phyloP scores from a whole-genome alignment of 2,113 vertebrate species.

The Blennius ocellaris region DNA sequence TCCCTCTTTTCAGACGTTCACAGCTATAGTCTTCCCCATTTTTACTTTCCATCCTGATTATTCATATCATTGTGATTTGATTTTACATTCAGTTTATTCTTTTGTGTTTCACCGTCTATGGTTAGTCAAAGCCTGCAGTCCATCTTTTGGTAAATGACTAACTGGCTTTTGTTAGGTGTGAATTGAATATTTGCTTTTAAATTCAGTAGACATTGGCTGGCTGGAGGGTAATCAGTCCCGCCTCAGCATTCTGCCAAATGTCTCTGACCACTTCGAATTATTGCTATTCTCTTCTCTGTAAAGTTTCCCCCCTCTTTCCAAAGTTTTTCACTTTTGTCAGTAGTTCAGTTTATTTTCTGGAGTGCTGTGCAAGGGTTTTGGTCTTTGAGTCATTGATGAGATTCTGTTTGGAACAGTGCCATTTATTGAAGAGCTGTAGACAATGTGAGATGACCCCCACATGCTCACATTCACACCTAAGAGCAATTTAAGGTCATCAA shows the following conservation, averaged over 20 bases:
- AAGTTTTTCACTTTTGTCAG: constrained; percentile 22
- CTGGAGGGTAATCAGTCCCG: constrained; percentile 34
- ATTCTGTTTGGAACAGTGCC: constrained; percentile 42
- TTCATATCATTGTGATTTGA: constrained; percentile 33
- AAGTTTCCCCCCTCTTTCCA: constrained; percentile 12
- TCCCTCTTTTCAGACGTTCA: constrained; percentile 17
- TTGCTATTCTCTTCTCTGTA: constrained; percentile 18
- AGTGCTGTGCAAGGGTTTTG: constrained; percentile 49
- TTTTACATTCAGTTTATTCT: constrained; percentile 28
- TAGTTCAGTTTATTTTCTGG: constrained; percentile 46
- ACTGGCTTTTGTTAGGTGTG: constrained; percentile 41
- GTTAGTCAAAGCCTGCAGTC: constrained; percentile 13
- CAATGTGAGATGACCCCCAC: not conserved
- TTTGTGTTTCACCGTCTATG: constrained; percentile 30
- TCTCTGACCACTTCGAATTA: constrained; percentile 37
- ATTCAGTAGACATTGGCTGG: constrained; percentile 12
- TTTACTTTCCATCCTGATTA: constrained; percentile 17
- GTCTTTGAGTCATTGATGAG: constrained; percentile 25
- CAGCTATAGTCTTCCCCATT: constrained; percentile 14
- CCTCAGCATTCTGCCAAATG: constrained; percentile 24
- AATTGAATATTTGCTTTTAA: constrained; percentile 42
- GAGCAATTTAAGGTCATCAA: too few species aligned
- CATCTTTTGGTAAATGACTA: constrained; percentile 24
- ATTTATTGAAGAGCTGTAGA: constrained; percentile 16
- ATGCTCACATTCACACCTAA: too few species aligned